A percentile compares a stretch with the other conserved stretches of the same genome.
Evolutionary conservation across 2,797 vertebrate species (phyloP).

Genomic region (Gallinago nigripennis): DNA sequence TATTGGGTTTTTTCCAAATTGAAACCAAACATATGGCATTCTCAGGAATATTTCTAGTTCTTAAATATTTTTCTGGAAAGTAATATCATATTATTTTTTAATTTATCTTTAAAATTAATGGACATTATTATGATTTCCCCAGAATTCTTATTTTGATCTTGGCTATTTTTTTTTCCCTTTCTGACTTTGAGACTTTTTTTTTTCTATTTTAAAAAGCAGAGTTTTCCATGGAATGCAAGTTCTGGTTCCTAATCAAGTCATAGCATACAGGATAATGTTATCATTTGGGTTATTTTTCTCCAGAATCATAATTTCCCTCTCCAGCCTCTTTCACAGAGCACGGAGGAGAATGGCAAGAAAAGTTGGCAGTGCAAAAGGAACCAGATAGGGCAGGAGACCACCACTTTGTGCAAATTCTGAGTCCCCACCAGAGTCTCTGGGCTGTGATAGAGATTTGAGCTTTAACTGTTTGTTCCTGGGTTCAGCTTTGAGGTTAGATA

Average conservation of each 20-base stretch:
- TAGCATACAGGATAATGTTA: neutral
- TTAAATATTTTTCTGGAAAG: neutral
- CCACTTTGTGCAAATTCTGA: neutral
- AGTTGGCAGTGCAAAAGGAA: neutral
- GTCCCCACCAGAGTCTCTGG: neutral
- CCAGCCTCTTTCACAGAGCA: neutral
- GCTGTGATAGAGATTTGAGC: neutral
- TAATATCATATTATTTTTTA: neutral
- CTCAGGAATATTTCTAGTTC: neutral
- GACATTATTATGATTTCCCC: neutral
- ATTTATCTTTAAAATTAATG: neutral
- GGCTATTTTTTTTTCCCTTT: neutral
- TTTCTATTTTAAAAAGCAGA: neutral
- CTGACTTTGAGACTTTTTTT: neutral
- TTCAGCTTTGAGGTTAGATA: neutral
- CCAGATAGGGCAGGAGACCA: neutral
- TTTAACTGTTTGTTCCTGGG: neutral
- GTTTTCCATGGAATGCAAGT: neutral
- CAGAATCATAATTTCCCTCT: neutral
- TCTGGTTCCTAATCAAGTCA: neutral
- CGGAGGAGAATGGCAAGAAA: neutral
- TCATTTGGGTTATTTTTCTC: neutral
- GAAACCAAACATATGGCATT: neutral
- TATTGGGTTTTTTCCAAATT: neutral
- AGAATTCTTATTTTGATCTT: neutral